Base-by-base conservation (phyloP, 2,888 invertebrate genomes). In the Trichopoda pennipes region DNA sequence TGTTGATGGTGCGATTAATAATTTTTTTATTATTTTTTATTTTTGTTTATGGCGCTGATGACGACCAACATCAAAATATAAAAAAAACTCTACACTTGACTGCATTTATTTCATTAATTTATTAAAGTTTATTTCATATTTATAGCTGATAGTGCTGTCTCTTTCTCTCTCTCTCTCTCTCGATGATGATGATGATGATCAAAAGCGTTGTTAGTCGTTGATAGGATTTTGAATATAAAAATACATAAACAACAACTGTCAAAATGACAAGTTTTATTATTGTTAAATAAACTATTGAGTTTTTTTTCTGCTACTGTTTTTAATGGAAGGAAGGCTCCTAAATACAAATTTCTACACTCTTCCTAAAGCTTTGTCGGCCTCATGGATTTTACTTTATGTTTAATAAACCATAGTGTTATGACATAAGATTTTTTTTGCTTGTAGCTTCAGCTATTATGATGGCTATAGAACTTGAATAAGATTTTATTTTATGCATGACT, bases 41-140 rank as follows among this genome's bases (percentile, higher is more conserved):
- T 21, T 28, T 35, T 42, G 42, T 32, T 47, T 28, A 19, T 53
- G 42, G 35, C 42, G 68, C 21, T 76, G 76, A 44, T 51, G 56
- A 58, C 10, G 47, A 47, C 17, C n/a, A 17, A 17, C 47, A 17
- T n/a, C 51, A 9, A 64, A 28, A 28, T 28, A 28, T 28, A 6
- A 7, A 28, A n/a, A 28, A 77, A 61, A 68, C 51, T 81, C 66
- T 51, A 81, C 81, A 81, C 81, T 77, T 81, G 81, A 81, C 61
- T 77, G 81, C 68, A 77, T 68, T 81, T 49, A 68, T 81, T 81
- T 81, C 55, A 76, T 68, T 68, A 72, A 68, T 72, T 64, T 55
- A 42, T 53, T 61, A 12, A 61, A 60, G 21, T 55, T 17, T 49
- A 42, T 66, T 64, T 60, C 60, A 49, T 56, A 63, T 35, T 38